These are phyloP conservation scores for Enteromius unitaeniatus DNA, from an alignment of 2,797 vertebrate genomes.

Conservation along the genomic window DNA sequence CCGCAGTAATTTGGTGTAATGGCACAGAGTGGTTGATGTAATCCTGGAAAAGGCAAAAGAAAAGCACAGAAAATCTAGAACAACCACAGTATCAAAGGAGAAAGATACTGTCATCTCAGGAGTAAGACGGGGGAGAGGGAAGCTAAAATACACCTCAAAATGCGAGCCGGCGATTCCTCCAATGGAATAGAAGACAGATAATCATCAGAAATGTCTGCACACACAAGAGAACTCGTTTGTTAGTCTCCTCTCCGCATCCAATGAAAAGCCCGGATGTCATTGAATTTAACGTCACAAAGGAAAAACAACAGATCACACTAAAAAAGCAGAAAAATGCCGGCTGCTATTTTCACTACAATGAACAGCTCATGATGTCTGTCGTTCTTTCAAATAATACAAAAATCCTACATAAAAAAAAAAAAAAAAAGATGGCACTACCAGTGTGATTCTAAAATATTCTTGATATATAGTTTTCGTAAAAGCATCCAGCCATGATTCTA, in stretches of 20 bases:
- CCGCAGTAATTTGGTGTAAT: conserved; percentile 35
- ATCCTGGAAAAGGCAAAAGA: conserved; percentile 40
- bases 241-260: conserved; percentile 70
- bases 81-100: conserved; percentile 36
- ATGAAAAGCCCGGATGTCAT: conserved; percentile 68
- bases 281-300: conserved; percentile 55
- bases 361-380: neutral
- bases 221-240: conserved; percentile 78
- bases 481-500: neutral
- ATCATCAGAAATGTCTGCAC: conserved; percentile 80
- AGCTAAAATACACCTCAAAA: conserved; percentile 46
- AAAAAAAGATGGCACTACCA: neutral
- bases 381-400: neutral
- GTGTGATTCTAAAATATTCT: neutral
- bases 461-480: neutral
- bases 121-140: conserved; percentile 16
- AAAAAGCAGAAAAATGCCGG: conserved; percentile 25
- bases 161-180: conserved; percentile 52
- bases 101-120: conserved; percentile 41
- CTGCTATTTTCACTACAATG: conserved; percentile 49
- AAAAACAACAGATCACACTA: conserved; percentile 51
- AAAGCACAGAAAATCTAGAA: conserved; percentile 29
- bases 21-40: conserved; percentile 32
- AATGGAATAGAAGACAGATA: conserved; percentile 68
- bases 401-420: neutral